Base-by-base conservation (phyloP, 2,113 vertebrate species). In the Jaculus jaculus region DNA sequence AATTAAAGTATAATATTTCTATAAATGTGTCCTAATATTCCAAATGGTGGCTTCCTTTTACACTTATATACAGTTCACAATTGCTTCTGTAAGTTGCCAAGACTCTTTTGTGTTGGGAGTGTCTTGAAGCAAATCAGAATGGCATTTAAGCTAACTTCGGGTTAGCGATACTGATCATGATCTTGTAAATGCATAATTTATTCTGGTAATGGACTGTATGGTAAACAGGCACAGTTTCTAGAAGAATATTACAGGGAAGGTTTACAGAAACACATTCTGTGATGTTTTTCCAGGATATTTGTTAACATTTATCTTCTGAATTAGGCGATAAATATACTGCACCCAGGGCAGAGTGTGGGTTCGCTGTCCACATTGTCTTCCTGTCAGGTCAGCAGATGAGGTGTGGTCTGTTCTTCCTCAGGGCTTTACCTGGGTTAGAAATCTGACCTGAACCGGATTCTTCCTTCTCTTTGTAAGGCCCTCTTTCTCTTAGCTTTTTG, bases 1-100 rank as follows among this genome's bases (percentile, higher is more conserved):
- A 90, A 93, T 96, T 95, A 93, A 90, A 90, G 93, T 79, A 77
- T 96, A 95, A 79, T 34, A 90, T 95, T 95, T 92, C 82, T 94
- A 23, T 80, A 94, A 90, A 30, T 96, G 84, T 93, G 93, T 83
- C 69, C 88, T 90, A 75, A 94, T 87, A 86, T 73, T 92, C 73
- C n/a, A 68, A 81, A 84, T 85, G 68, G 47, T 92, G 61, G 37
- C 89, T 93, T n/a, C 51, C 30, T 68, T 91, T 95, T 91, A 73
- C 61, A 73, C 74, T 92, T 89, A n/a, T 73, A 80, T 79, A 68
- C 16, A n/a, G 34, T 74, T 60, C 74, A 89, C 60, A 12, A 47
- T 0, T 26, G 37, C 34, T 90, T 91, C 10, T n/a, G 28, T 86
- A 89, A 77, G 69, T 95, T 92, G 58, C 86, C 80, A 34, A 79